Base-by-base conservation (phyloP, 2,888 invertebrate species). In the Microplitis manilae region DNA sequence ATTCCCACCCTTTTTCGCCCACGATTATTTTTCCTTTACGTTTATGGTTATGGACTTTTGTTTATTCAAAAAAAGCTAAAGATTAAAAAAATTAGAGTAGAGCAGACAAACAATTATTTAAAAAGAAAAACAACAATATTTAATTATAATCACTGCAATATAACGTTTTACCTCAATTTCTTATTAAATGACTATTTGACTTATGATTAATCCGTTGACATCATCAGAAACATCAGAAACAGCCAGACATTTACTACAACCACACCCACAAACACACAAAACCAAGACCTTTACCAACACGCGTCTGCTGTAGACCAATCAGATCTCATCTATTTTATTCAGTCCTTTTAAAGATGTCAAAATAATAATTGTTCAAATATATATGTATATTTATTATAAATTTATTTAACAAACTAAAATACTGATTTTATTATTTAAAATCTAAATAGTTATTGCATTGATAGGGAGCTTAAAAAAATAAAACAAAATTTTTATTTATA, bases 191-290 rank as follows among this genome's bases (percentile, higher is more conserved):
- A 50, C 50, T 13, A 50, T 13, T 13, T 50, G 13, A 50, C 1
- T 50, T 8, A 50, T 50, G 13, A 50, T 50, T 50, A 50, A 50
- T 50, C 50, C 50, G 13, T 50, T 50, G 50, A 50, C 50, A 50
- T 50, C 50, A 50, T 50, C 50, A 50, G 50, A 50, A 50, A 13
- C 50, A 30, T 30, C 30, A 30, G 9, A 50, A 50, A 13, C 8
- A 50, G 5, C 50, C 50, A 50, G 50, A 5, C 4, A 50, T 50
- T 50, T 50, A 50, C 50, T 2, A 72, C 65, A 76, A 76, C 76
- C 76, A 38, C 76, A 72, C 67, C 30, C 15, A 72, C 60, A 72
- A 61, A 38, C 15, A 68, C 59, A 68, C 59, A 41, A 38, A 64
- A 30, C 7, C 38, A 1, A 68, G 38, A 59, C 8, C 59, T 17